Percentiles rank a stretch among this genome's conserved stretches.
Conservation (phyloP, 2,797 vertebrate genomes). For the Gouania willdenowi region DNA sequence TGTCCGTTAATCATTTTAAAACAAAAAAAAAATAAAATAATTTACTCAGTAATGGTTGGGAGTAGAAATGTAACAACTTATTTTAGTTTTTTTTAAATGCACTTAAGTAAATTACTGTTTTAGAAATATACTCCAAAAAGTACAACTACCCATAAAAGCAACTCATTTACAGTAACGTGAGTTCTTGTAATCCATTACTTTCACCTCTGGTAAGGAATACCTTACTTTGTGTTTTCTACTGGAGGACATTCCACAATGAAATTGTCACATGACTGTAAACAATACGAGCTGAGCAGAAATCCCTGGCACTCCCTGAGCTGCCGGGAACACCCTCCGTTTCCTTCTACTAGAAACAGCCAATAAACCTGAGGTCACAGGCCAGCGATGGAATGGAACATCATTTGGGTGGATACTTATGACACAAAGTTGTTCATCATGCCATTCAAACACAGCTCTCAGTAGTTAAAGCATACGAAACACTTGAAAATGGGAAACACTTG, state of each 20-base stretch:
- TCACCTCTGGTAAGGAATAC: no score
- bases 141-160: no score
- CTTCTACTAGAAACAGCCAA: slow-evolving; percentile 1
- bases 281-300: slow-evolving; percentile 50
- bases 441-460: slow-evolving; percentile 5
- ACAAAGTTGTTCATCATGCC: neutral
- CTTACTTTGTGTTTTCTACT: no score
- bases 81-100: no score
- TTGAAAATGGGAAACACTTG: neutral
- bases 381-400: slow-evolving; percentile 12
- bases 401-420: slow-evolving; percentile 1
- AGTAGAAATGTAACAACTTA: no score
- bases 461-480: neutral
- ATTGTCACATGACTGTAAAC: slow-evolving; percentile 33
- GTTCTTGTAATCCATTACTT: no score
- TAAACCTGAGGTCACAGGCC: neutral
- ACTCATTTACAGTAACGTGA: no score
- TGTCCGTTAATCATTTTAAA: no score
- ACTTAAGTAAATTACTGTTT: no score
- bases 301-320: slow-evolving; percentile 27
- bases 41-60: no score
- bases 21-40: no score
- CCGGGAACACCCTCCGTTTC: slow-evolving; percentile 62
- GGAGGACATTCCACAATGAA: neutral
- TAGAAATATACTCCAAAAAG: no score